These are phyloP conservation scores for Lepidostoma basale DNA, from an alignment of 1,140 invertebrate species.

Conservation along the genomic window DNA sequence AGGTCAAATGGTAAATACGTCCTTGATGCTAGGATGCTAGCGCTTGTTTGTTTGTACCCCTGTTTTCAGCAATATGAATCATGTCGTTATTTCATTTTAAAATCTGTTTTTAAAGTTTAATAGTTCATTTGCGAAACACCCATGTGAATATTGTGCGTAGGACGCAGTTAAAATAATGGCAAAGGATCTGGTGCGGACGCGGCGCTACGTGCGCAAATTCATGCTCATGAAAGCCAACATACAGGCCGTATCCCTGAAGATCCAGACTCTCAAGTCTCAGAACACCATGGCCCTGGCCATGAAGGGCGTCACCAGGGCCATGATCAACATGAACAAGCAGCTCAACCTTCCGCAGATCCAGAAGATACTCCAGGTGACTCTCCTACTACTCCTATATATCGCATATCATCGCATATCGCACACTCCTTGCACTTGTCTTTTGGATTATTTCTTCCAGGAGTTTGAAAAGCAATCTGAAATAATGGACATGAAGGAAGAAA, in stretches of 20 bases:
- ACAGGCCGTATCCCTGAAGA: constrained; percentile 97
- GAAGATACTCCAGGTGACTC: constrained; percentile 96
- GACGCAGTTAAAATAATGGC: constrained; percentile 99
- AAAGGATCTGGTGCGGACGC: constrained; percentile 95
- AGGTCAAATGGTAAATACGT: constrained; percentile 92
- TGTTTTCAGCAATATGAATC: no score
- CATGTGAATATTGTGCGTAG: no score
- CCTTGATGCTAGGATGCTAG: no score
- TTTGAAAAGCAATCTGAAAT: constrained; percentile 99
- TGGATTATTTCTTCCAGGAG: constrained; percentile 69
- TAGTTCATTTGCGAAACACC: no score
- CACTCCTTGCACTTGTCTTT: no score
- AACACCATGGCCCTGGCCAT: constrained; percentile 99
- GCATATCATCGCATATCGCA: no score
- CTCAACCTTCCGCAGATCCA: constrained; percentile 99
- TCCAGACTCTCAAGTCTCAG: constrained; percentile 97
- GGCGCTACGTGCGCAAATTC: constrained; percentile 97
- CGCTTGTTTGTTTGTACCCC: no score
- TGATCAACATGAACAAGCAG: constrained; percentile 98
- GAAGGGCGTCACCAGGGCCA: constrained; percentile 98
- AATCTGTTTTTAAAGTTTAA: no score
- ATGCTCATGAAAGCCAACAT: constrained; percentile 99
- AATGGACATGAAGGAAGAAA: constrained; percentile 99
- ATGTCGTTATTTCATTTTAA: no score
- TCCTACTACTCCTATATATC: no score